phyloP scores from a whole-genome alignment of 2,113 vertebrate species.

The Pterocles orientalis region DNA sequence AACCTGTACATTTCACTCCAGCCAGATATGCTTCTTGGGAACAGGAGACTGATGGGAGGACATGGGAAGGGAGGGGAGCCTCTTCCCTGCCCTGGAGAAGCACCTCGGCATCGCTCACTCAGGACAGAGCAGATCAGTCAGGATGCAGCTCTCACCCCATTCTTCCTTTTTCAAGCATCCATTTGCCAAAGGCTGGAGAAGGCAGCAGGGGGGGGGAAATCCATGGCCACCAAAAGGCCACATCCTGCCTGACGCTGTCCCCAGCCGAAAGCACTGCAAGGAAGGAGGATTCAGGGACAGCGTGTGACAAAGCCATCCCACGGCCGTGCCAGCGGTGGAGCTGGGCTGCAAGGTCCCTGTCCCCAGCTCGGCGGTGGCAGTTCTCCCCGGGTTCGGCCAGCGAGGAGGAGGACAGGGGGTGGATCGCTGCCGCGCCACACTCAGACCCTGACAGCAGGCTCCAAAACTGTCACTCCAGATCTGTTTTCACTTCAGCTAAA shows the following conservation, averaged over 20 bases:
- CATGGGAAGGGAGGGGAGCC: neutral
- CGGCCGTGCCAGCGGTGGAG: rapidly evolving
- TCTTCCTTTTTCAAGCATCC: neutral
- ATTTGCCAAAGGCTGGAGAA: neutral
- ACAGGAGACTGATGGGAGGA: neutral
- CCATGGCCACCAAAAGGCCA: neutral
- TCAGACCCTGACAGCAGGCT: conserved; percentile 69
- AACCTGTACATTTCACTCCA: neutral
- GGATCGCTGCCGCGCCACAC: neutral
- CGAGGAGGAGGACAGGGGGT: neutral
- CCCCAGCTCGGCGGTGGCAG: rapidly evolving
- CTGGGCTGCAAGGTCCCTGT: rapidly evolving
- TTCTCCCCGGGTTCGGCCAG: neutral
- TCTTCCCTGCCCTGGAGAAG: neutral
- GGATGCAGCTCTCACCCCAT: neutral
- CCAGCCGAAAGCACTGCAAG: rapidly evolving
- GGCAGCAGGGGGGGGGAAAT: rapidly evolving
- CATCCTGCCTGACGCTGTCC: neutral
- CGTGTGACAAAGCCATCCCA: rapidly evolving
- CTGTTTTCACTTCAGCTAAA: conserved; percentile 74
- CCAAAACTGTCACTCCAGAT: conserved; percentile 82
- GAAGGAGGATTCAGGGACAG: neutral
- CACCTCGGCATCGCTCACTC: rapidly evolving
- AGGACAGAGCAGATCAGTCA: rapidly evolving
- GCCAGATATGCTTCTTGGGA: neutral